These are phyloP conservation scores for Corvus cornix DNA, from an alignment of 2,113 vertebrate genomes.

Conservation along the genomic window DNA sequence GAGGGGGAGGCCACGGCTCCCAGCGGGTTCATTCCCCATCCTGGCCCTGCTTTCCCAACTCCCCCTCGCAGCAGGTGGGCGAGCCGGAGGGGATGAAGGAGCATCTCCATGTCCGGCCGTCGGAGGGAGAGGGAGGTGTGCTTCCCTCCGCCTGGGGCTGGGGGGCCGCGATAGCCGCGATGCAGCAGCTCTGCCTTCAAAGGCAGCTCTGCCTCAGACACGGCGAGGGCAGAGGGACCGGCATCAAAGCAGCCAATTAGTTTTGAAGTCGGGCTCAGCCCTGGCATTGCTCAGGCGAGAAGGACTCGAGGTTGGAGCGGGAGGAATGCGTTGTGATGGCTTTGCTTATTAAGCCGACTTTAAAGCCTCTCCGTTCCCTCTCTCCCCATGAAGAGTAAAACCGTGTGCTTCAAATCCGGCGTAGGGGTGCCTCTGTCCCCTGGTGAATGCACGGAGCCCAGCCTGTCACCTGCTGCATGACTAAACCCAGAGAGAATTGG, in stretches of 20 bases:
- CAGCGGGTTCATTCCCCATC: background rate
- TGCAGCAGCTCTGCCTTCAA: background rate
- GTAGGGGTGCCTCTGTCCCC: background rate
- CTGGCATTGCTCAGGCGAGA: background rate
- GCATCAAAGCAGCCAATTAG: conserved; percentile 53
- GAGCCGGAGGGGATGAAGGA: background rate
- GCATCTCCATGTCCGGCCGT: background rate
- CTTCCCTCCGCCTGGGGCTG: background rate
- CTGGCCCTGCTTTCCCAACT: background rate
- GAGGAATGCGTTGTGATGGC: background rate
- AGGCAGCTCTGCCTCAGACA: background rate
- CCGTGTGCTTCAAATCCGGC: accelerated
- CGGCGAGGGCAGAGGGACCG: background rate
- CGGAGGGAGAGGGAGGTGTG: background rate
- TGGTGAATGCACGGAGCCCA: background rate
- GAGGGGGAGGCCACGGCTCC: background rate
- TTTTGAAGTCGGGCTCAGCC: conserved; percentile 25
- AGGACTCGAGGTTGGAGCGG: background rate
- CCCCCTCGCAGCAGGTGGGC: background rate
- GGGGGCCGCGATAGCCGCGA: background rate
- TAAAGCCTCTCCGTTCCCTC: background rate
- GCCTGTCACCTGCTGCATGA: background rate
- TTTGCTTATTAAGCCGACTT: background rate
- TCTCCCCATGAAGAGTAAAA: background rate
- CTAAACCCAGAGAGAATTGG: background rate